Percentiles rank a stretch among this genome's conserved stretches.
These are phyloP conservation scores for Heterotis niloticus DNA, from an alignment of 2,113 vertebrate genomes.

Conservation along the genomic window DNA sequence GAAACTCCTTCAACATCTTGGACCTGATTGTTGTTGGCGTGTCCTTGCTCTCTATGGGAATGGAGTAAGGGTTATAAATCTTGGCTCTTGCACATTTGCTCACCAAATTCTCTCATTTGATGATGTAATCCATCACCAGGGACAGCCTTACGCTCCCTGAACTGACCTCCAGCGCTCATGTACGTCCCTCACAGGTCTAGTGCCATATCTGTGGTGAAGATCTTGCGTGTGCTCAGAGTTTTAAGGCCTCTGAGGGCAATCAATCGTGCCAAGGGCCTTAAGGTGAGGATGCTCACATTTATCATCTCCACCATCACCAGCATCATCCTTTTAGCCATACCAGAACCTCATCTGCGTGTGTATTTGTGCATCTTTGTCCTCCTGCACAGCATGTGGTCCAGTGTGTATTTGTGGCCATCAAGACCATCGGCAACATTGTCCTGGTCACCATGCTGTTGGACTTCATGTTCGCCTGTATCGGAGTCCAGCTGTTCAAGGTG, in stretches of 20 bases:
- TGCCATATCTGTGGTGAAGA: constrained; percentile 89
- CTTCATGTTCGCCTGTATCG: constrained; percentile 93
- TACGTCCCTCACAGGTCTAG: constrained; percentile 69
- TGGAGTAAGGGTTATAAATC: constrained; percentile 70
- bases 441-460: constrained; percentile 85
- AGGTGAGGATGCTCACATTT: constrained; percentile 56
- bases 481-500: constrained; percentile 94
- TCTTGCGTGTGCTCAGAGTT: constrained; percentile 85
- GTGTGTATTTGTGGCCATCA: constrained; percentile 89
- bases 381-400: constrained; percentile 82
- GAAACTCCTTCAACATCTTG: constrained; percentile 90
- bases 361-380: neutral
- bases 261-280: constrained; percentile 85
- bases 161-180: neutral
- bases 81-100: neutral
- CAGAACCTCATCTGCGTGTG: neutral
- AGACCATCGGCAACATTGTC: constrained; percentile 91
- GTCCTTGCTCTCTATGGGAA: constrained; percentile 85
- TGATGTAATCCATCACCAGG: neutral
- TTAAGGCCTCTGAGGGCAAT: constrained; percentile 85
- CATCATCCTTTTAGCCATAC: neutral
- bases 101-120: neutral
- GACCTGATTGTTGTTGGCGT: constrained; percentile 87
- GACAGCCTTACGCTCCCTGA: neutral
- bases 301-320: neutral